Percentiles rank a stretch among this genome's conserved stretches.
Conservation (phyloP, 2,888 invertebrate genomes). For the Yponomeuta malinellus region DNA sequence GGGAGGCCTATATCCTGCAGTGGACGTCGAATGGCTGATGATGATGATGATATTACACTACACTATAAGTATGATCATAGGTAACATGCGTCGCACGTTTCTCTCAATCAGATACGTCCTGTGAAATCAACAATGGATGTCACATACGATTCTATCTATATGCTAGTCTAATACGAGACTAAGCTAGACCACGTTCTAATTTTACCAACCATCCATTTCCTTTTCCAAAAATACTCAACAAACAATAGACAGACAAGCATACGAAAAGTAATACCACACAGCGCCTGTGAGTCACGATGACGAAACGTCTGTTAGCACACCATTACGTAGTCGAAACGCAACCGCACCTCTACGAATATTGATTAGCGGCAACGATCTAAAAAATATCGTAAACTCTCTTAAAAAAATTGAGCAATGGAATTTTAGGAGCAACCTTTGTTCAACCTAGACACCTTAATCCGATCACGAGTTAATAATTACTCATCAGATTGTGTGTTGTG, state of each 20-base stretch:
- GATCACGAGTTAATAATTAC: conserved; percentile 29
- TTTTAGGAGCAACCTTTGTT: conserved; percentile 33
- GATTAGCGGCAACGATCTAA: conserved; percentile 8
- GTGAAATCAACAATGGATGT: too few species aligned
- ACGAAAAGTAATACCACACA: too few species aligned
- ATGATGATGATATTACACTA: too few species aligned
- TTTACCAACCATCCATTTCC: not conserved
- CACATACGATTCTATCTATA: too few species aligned
- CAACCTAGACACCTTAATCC: conserved; percentile 32
- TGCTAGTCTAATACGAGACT: not conserved
- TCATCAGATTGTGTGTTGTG: conserved; percentile 20
- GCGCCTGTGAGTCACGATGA: not conserved
- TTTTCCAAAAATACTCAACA: not conserved
- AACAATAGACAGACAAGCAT: not conserved
- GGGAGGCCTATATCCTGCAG: too few species aligned
- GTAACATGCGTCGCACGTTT: too few species aligned
- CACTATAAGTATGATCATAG: too few species aligned
- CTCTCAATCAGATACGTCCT: too few species aligned
- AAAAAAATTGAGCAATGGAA: conserved; percentile 22
- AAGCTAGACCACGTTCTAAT: not conserved
- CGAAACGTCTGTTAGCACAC: not conserved
- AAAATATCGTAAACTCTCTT: too few species aligned
- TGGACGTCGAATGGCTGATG: too few species aligned
- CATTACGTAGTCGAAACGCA: not conserved
- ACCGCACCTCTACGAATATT: not conserved